phyloP scores from a whole-genome alignment of 2,888 invertebrate species.

The Yponomeuta malinellus region DNA sequence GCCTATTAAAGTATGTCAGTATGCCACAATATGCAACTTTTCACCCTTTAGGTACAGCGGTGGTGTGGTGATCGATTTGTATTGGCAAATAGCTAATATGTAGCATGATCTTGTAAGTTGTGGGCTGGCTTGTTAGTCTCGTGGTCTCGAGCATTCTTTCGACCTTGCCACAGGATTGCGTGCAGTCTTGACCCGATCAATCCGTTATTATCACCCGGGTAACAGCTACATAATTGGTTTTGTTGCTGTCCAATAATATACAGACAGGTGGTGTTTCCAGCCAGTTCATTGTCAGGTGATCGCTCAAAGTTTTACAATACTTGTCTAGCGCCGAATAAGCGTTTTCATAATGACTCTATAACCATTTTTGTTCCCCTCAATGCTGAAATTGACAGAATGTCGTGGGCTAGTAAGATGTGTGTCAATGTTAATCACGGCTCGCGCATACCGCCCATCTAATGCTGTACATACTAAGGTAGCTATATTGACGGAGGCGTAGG shows the following conservation, averaged over 20 bases:
- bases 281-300: slow-evolving; percentile 5
- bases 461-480: slow-evolving; percentile 40
- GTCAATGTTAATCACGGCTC: slow-evolving; percentile 61
- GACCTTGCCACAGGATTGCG: slow-evolving; percentile 34
- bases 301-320: slow-evolving; percentile 7
- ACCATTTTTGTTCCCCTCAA: slow-evolving; percentile 27
- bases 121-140: neutral
- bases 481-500: slow-evolving; percentile 34
- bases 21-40: neutral
- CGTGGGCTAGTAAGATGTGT: slow-evolving; percentile 48
- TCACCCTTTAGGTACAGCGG: neutral
- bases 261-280: slow-evolving; percentile 21
- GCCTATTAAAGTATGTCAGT: neutral
- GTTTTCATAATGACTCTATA: slow-evolving; percentile 5
- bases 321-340: slow-evolving; percentile 4
- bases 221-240: slow-evolving; percentile 23
- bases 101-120: neutral
- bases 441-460: slow-evolving; percentile 44
- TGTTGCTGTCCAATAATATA: slow-evolving; percentile 21
- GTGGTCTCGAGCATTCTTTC: slow-evolving; percentile 21
- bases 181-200: slow-evolving; percentile 40
- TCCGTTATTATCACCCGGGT: slow-evolving; percentile 23
- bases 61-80: neutral
- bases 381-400: slow-evolving; percentile 47
- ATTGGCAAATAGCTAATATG: neutral